phyloP scores from a whole-genome alignment of 53 echinoderm and acorn worm genomes.

The Hippasteria phrygiana region DNA sequence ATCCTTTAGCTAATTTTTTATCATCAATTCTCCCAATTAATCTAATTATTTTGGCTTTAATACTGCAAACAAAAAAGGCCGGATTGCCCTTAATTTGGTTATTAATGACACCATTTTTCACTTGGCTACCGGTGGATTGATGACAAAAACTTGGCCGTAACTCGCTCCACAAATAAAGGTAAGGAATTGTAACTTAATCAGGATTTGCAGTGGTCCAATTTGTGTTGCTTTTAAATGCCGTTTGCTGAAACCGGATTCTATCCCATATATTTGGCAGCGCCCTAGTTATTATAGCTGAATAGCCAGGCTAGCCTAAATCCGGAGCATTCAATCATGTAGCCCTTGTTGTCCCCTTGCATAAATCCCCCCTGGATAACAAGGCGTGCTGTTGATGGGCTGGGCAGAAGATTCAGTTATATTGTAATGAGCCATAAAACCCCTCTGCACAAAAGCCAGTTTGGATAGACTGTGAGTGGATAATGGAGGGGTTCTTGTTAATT shows the following conservation, averaged over 20 bases:
- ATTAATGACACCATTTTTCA: slow-evolving; percentile 4
- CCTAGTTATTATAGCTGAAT: slow-evolving; percentile 55
- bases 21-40: background rate
- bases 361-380: slow-evolving; percentile 7
- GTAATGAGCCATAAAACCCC: slow-evolving; percentile 19
- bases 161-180: background rate
- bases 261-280: slow-evolving; percentile 50
- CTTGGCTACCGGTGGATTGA: background rate
- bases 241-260: slow-evolving; percentile 45
- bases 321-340: slow-evolving; percentile 24
- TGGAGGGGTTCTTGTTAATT: slow-evolving; percentile 24
- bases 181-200: slow-evolving; percentile 31
- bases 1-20: background rate
- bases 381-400: slow-evolving; percentile 25
- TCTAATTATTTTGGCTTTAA: background rate
- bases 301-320: slow-evolving; percentile 19
- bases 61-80: background rate
- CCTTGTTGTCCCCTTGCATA: background rate
- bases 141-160: background rate
- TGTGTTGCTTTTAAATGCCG: slow-evolving; percentile 35
- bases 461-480: slow-evolving; percentile 28
- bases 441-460: slow-evolving; percentile 10
- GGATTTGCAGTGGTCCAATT: slow-evolving; percentile 22
- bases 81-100: slow-evolving; percentile 13
- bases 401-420: slow-evolving; percentile 49